A percentile compares a stretch with the other conserved stretches of the same genome.
These are phyloP conservation scores for Parauchenoglanis punctatus DNA, from an alignment of 2,797 vertebrate genomes.

Conservation along the genomic window DNA sequence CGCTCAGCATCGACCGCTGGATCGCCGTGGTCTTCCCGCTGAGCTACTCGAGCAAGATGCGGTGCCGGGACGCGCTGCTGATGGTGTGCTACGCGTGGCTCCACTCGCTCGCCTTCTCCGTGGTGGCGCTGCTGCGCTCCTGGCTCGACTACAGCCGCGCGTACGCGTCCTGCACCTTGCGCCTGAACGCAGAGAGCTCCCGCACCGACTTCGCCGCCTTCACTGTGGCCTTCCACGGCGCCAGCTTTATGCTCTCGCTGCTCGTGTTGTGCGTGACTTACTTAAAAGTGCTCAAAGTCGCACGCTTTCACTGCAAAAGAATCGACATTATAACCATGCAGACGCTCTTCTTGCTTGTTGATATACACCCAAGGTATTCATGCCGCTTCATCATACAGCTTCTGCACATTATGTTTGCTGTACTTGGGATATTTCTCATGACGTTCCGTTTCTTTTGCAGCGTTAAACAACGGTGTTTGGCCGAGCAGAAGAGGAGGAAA, in stretches of 20 bases:
- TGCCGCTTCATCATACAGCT: background rate
- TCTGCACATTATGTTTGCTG: background rate
- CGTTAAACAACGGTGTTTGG: conserved; percentile 82
- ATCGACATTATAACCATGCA: conserved; percentile 86
- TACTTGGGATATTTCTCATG: background rate
- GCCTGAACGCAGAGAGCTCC: conserved; percentile 72
- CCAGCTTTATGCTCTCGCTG: conserved; percentile 82
- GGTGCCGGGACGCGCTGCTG: conserved; percentile 82
- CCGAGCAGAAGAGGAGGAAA: conserved; percentile 81
- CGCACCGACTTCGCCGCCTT: conserved; percentile 78
- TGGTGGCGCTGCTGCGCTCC: conserved; percentile 80
- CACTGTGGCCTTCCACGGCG: conserved; percentile 82
- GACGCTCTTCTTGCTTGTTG: conserved; percentile 84
- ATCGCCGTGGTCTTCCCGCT: conserved; percentile 84
- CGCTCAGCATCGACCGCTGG: conserved; percentile 86
- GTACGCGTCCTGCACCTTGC: conserved; percentile 82
- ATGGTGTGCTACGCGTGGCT: conserved; percentile 85
- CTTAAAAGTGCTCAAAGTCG: conserved; percentile 83
- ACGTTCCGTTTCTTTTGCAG: conserved; percentile 65
- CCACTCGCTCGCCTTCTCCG: conserved; percentile 82
- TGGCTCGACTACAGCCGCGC: conserved; percentile 82
- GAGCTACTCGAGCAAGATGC: conserved; percentile 84
- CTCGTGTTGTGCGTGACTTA: conserved; percentile 84
- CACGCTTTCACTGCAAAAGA: conserved; percentile 83
- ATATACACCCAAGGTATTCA: conserved; percentile 85